phyloP scores from a whole-genome alignment of 2,113 vertebrate species.

The Pituophis catenifer region DNA sequence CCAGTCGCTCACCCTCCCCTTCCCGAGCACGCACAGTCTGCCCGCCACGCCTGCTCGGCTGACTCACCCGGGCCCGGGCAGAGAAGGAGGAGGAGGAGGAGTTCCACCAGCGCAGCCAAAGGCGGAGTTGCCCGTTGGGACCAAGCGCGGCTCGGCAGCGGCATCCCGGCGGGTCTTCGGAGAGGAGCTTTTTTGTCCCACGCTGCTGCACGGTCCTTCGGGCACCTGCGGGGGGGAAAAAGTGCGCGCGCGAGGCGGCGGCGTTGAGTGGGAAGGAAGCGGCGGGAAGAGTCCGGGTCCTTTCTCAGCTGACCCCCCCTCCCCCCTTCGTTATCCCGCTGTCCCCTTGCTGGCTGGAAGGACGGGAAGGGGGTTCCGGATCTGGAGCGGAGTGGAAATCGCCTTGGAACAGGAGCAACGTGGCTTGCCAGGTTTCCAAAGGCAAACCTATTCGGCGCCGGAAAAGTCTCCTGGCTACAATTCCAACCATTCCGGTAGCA shows the following conservation, averaged over 20 bases:
- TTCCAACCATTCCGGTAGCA: not conserved
- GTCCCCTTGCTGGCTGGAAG: not conserved
- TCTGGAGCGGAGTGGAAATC: not conserved
- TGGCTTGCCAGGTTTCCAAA: not conserved
- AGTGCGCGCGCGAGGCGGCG: not conserved
- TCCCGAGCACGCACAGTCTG: not conserved
- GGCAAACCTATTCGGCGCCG: not conserved
- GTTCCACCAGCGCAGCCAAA: constrained; percentile 15
- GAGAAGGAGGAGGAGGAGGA: constrained; percentile 41
- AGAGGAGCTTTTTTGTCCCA: too few species aligned
- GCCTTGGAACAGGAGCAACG: not conserved
- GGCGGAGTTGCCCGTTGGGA: constrained; percentile 10
- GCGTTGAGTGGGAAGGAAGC: not conserved
- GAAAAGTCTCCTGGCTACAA: not conserved
- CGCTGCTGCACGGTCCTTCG: not conserved
- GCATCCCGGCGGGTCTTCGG: not conserved
- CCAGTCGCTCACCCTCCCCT: not conserved
- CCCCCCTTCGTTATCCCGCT: not conserved
- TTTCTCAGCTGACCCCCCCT: not conserved
- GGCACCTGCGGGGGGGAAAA: not conserved
- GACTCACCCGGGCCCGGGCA: constrained; percentile 69
- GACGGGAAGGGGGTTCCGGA: not conserved
- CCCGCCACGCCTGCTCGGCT: not conserved
- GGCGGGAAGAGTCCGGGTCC: too few species aligned
- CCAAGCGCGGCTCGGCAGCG: not conserved